These are phyloP conservation scores for Ptychoptera albimana DNA, from an alignment of 2,888 invertebrate genomes.

Conservation along the genomic window DNA sequence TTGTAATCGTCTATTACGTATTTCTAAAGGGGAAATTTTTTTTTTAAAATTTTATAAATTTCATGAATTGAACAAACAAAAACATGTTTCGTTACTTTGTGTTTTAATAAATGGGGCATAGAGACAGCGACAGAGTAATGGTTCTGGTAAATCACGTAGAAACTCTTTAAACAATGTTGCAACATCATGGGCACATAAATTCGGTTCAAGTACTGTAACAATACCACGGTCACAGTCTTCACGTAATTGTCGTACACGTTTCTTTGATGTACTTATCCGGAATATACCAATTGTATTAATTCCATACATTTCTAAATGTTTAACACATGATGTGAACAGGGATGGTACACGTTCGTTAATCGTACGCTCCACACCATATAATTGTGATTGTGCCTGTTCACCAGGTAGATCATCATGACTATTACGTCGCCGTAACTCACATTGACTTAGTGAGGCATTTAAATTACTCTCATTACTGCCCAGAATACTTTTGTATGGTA, in stretches of 20 bases:
- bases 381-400: constrained; percentile 4
- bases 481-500: too few relatives aligned
- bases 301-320: constrained; percentile 66
- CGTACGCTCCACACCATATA: constrained; percentile 15
- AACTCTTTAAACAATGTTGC: constrained; percentile 87
- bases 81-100: constrained; percentile 61
- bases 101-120: constrained; percentile 83
- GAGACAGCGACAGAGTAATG: constrained; percentile 74
- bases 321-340: constrained; percentile 63
- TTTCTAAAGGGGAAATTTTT: constrained; percentile 38
- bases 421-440: constrained; percentile 30
- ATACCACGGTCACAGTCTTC: constrained; percentile 81
- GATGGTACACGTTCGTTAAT: constrained; percentile 46
- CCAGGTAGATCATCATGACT: constrained; percentile 23
- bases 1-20: constrained; percentile 66
- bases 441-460: constrained; percentile 30
- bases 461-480: too few relatives aligned
- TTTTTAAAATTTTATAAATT: background rate
- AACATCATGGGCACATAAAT: constrained; percentile 84
- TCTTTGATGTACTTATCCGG: constrained; percentile 82
- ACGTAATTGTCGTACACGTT: constrained; percentile 77
- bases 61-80: background rate
- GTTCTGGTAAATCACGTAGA: constrained; percentile 83
- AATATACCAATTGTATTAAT: constrained; percentile 79
- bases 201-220: constrained; percentile 53